Evolutionary conservation across 2,888 invertebrate genomes (phyloP).

Genomic region (Netelia inedita): DNA sequence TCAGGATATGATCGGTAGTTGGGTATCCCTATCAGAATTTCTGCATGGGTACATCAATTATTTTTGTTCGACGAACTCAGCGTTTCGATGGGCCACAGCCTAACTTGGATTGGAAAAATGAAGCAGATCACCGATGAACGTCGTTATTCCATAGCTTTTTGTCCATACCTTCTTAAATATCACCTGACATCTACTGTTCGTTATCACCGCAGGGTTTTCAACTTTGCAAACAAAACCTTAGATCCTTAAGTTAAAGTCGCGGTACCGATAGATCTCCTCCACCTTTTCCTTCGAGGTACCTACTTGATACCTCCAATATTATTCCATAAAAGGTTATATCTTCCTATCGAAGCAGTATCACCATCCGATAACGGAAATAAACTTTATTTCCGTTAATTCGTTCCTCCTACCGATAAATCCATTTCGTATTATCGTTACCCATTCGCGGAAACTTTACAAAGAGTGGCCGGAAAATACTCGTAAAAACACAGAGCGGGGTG

Average conservation of each 20-base stretch:
- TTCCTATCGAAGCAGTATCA: not conserved
- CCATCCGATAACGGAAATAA: slow-evolving; percentile 15
- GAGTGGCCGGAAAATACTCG: not conserved
- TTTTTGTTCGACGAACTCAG: no score
- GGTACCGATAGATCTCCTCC: not conserved
- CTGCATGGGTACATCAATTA: no score
- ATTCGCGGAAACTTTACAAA: slow-evolving; percentile 18
- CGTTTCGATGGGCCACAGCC: no score
- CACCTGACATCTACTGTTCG: no score
- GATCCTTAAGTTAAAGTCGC: not conserved
- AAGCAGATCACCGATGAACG: no score
- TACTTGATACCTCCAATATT: not conserved
- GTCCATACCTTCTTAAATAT: no score
- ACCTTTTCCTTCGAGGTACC: not conserved
- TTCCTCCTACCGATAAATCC: not conserved
- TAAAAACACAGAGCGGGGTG: not conserved
- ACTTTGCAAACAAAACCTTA: no score
- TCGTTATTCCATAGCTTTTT: no score
- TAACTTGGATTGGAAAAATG: no score
- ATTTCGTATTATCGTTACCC: slow-evolving; percentile 17
- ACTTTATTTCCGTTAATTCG: slow-evolving; percentile 12
- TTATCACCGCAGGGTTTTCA: no score
- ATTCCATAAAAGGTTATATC: not conserved
- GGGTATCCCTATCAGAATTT: no score
- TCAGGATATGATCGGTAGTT: no score